A percentile compares a stretch with the other conserved stretches of the same genome.
Conservation (phyloP, 2,113 vertebrate species). For the Leptobrachium leishanense region DNA sequence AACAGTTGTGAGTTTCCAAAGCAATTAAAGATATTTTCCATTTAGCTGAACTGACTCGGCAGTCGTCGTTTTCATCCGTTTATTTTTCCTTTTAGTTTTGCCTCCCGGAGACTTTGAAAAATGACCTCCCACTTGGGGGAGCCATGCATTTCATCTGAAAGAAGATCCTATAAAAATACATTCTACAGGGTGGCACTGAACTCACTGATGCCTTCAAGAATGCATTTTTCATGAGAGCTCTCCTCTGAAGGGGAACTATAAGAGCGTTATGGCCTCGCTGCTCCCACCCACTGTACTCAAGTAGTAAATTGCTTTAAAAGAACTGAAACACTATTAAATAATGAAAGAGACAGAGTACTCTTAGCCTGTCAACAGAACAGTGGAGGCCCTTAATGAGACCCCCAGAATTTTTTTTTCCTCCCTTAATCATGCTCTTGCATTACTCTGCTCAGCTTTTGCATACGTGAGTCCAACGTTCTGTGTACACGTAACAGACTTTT, state of each 20-base stretch:
- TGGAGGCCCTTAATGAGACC: constrained; percentile 10
- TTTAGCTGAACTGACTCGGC: neutral
- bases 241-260: constrained; percentile 16
- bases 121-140: neutral
- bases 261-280: constrained; percentile 14
- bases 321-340: constrained; percentile 23
- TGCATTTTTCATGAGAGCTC: constrained; percentile 34
- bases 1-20: neutral
- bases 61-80: too few relatives aligned
- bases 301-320: constrained; percentile 13
- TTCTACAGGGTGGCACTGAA: neutral
- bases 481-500: too few relatives aligned
- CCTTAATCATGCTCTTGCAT: neutral
- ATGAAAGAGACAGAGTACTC: constrained; percentile 25
- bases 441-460: constrained; percentile 3
- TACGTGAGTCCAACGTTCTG: constrained; percentile 5
- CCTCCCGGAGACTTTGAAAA: neutral
- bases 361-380: constrained; percentile 10
- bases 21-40: neutral
- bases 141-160: neutral
- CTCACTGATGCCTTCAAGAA: neutral
- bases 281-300: neutral
- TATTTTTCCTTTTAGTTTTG: neutral
- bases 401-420: too few relatives aligned
- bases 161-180: neutral